These are phyloP conservation scores for Todus mexicanus DNA, from an alignment of 2,797 vertebrate genomes.

Conservation along the genomic window DNA sequence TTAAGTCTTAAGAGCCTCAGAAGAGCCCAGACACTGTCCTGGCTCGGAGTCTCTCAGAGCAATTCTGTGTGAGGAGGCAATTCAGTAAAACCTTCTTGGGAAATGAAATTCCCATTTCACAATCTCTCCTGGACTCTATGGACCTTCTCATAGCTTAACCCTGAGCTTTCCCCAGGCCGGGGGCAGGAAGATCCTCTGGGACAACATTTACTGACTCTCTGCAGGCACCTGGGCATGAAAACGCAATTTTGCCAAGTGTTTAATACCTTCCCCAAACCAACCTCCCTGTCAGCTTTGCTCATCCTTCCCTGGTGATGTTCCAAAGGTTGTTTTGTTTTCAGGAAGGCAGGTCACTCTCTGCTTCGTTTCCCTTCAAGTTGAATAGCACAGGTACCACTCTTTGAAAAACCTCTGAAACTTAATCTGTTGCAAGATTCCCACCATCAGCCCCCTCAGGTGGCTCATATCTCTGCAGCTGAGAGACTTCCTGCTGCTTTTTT, in stretches of 20 bases:
- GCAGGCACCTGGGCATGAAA: neutral
- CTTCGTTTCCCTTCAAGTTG: neutral
- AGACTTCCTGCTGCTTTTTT: neutral
- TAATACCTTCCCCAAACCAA: neutral
- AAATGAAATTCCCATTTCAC: neutral
- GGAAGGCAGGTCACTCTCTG: neutral
- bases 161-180: neutral
- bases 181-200: neutral
- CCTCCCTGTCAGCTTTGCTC: neutral
- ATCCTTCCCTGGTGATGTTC: neutral
- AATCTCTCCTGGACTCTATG: neutral
- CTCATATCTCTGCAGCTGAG: neutral
- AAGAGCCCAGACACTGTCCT: neutral
- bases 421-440: neutral
- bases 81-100: neutral
- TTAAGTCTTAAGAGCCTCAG: neutral
- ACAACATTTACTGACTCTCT: neutral
- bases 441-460: neutral
- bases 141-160: neutral
- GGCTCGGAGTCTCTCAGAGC: neutral
- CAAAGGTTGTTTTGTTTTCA: neutral
- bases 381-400: neutral
- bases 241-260: neutral
- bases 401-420: conserved; percentile 3
- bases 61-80: neutral